Evolutionary conservation across 2,888 invertebrate species (phyloP).

Genomic region (Callyntrura sp.): DNA sequence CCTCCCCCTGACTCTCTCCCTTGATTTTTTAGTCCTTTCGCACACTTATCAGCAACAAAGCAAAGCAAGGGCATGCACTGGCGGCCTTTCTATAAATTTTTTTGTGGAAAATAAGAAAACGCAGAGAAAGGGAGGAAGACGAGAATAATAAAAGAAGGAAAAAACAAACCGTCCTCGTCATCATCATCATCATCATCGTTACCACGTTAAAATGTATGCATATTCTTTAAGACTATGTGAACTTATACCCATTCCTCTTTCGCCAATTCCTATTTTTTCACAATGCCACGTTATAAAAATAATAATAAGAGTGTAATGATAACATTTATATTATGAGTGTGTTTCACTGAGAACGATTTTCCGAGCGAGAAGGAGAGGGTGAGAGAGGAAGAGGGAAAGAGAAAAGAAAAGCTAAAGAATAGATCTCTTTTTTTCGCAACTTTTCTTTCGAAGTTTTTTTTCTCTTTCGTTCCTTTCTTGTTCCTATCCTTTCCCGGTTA

Average conservation of each 20-base stretch:
- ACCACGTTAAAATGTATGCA: slow-evolving; percentile 64
- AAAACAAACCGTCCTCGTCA: slow-evolving; percentile 65
- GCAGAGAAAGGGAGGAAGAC: slow-evolving; percentile 28
- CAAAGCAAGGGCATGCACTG: slow-evolving; percentile 56
- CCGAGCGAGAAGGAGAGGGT: slow-evolving; percentile 58
- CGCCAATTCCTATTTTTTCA: slow-evolving; percentile 47
- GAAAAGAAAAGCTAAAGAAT: slow-evolving; percentile 63
- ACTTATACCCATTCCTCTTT: slow-evolving; percentile 60
- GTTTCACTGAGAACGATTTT: slow-evolving; percentile 74
- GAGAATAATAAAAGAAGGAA: slow-evolving; percentile 64
- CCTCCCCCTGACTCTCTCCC: not conserved
- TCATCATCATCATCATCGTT: slow-evolving; percentile 46
- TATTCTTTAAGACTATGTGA: slow-evolving; percentile 52
- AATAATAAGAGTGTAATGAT: slow-evolving; percentile 68
- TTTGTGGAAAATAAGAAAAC: slow-evolving; percentile 41
- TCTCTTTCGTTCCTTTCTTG: slow-evolving; percentile 45
- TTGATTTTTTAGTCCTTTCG: not conserved
- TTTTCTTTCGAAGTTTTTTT: slow-evolving; percentile 56
- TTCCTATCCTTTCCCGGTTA: slow-evolving; percentile 10
- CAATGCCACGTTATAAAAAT: slow-evolving; percentile 48
- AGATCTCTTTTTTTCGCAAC: slow-evolving; percentile 73
- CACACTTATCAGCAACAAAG: slow-evolving; percentile 33
- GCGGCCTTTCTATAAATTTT: slow-evolving; percentile 45
- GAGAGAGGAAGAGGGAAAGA: slow-evolving; percentile 5
- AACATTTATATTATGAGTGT: slow-evolving; percentile 73